Conservation (phyloP, 2,888 invertebrate species). For the Syrphus vitripennis region DNA sequence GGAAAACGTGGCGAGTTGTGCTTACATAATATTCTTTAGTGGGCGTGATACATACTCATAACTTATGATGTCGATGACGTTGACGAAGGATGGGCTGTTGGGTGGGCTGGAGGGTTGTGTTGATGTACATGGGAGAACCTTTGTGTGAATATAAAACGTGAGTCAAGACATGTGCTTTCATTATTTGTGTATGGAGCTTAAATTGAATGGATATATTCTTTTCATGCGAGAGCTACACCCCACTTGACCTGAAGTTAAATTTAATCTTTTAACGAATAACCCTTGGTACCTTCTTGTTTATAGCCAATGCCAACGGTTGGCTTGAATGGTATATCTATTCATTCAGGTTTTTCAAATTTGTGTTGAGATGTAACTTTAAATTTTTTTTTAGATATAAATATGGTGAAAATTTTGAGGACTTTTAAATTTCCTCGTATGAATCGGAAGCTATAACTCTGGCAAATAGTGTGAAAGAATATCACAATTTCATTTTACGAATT, state of each 20-base stretch:
- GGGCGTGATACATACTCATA: not conserved
- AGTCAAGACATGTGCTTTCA: constrained; percentile 14
- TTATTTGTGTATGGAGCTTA: not conserved
- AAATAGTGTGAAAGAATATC: too few relatives aligned
- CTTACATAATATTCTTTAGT: constrained; percentile 7
- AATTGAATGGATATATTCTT: not conserved
- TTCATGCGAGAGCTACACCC: not conserved
- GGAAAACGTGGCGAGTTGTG: not conserved
- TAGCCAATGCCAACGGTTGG: not conserved
- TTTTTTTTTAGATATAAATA: too few relatives aligned
- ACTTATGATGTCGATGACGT: not conserved
- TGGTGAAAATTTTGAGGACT: too few relatives aligned
- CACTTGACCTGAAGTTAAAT: constrained; percentile 7
- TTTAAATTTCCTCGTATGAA: too few relatives aligned
- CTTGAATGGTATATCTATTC: too few relatives aligned
- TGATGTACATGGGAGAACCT: not conserved
- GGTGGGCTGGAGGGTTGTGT: not conserved
- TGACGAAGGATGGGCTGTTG: not conserved
- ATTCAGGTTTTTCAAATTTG: too few relatives aligned
- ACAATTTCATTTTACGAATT: too few relatives aligned
- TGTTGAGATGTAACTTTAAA: too few relatives aligned
- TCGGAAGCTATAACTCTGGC: too few relatives aligned
- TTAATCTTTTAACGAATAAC: not conserved
- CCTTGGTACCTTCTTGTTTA: not conserved
- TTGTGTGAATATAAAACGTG: constrained; percentile 4